Evolutionary conservation across 23 tunicate genomes (phyloP).

Genomic region (Halocynthia aurantium): DNA sequence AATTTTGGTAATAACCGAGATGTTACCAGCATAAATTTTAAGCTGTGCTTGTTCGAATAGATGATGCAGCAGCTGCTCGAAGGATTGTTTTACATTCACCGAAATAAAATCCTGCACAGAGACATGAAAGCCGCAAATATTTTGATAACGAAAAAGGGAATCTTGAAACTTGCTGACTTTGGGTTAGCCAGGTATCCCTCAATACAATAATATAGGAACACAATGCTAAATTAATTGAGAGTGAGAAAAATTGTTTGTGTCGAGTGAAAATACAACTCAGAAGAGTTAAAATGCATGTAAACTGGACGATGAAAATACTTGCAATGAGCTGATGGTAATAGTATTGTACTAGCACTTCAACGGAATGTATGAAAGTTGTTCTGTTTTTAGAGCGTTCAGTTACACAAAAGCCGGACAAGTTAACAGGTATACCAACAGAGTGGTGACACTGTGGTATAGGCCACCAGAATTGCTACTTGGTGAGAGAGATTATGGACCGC

Average conservation of each 20-base stretch:
- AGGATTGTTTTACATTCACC: constrained; percentile 94
- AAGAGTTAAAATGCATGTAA: no score
- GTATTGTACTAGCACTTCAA: no score
- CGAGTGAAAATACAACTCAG: no score
- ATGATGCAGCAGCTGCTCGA: constrained; percentile 91
- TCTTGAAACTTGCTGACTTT: constrained; percentile 93
- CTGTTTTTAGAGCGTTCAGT: constrained; percentile 80
- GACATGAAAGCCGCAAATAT: constrained; percentile 99
- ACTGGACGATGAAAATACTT: no score
- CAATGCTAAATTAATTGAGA: no score
- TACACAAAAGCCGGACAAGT: constrained; percentile 82
- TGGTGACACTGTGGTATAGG: constrained; percentile 97
- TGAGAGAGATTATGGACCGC: constrained; percentile 94
- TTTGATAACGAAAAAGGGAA: constrained; percentile 83
- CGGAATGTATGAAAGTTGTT: background rate
- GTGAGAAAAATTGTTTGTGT: no score
- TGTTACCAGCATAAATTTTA: background rate
- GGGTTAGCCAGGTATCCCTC: constrained; percentile 85
- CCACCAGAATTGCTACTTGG: constrained; percentile 97
- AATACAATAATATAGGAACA: no score
- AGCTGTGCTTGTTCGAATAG: constrained; percentile 22
- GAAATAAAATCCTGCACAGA: constrained; percentile 94
- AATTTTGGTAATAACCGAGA: background rate
- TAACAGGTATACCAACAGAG: constrained; percentile 95
- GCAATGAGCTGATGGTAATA: no score